Percentiles rank a stretch among this genome's conserved stretches.
These are phyloP conservation scores for Thaumetopoea pityocampa DNA, from an alignment of 1,140 invertebrate species.

Conservation along the genomic window DNA sequence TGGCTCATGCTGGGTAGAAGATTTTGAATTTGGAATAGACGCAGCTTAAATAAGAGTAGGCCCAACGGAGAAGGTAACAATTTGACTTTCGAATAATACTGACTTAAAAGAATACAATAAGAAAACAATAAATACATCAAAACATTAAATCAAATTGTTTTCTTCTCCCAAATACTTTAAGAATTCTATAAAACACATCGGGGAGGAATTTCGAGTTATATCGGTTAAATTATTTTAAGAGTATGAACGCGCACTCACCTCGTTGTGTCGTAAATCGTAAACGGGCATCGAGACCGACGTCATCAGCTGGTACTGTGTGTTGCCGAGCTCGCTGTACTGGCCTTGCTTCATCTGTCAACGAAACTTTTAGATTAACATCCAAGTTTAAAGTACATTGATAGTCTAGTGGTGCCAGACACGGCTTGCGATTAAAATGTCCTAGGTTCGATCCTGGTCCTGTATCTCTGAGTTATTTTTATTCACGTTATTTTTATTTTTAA, in stretches of 20 bases:
- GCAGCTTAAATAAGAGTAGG: constrained; percentile 11
- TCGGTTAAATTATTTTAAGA: constrained; percentile 5
- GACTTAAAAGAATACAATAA: constrained; percentile 1
- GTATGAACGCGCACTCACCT: constrained; percentile 77
- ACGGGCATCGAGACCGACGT: constrained; percentile 95
- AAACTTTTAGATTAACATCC: background rate
- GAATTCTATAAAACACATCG: constrained; percentile 10
- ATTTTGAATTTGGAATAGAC: constrained; percentile 60
- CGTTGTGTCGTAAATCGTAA: constrained; percentile 87
- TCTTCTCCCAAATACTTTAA: constrained; percentile 27
- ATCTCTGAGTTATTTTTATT: no score
- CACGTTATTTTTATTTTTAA: no score
- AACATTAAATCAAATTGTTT: constrained; percentile 24
- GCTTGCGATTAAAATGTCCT: no score
- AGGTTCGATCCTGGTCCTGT: no score
- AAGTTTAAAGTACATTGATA: no score
- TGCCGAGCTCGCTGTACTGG: constrained; percentile 76
- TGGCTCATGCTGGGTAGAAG: constrained; percentile 41
- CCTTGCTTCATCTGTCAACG: constrained; percentile 77
- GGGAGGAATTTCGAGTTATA: constrained; percentile 17
- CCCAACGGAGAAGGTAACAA: constrained; percentile 15
- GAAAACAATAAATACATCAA: constrained; percentile 4
- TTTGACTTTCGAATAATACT: constrained; percentile 5
- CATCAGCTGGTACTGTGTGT: constrained; percentile 84
- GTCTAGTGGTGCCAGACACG: no score